Evolutionary conservation across 2,113 vertebrate genomes (phyloP), one percentile per base, ranked within the genome.

Genomic region (Monarcha castaneiventris): DNA sequence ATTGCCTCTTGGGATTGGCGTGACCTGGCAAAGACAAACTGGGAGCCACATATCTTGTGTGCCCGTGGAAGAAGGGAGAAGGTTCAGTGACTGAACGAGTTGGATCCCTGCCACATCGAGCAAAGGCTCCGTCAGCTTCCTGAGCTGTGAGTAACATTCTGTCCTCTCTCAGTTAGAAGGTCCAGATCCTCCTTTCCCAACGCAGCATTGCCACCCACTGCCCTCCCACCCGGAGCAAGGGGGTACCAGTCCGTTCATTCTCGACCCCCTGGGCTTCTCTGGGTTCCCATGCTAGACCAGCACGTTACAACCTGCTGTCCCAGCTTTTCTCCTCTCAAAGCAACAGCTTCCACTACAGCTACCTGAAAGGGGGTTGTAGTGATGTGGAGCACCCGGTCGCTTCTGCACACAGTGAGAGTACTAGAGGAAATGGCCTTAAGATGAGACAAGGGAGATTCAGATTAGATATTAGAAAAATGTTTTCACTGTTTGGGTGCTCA

Each of bases 241-340:
- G 9, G 30, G 2, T 7, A 11, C 23, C 7, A 1, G 2, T 39
- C 20, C 41, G 67, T 64, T 61, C 13, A 2, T 43, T 41, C 41
- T 46, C 0, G 0, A 20, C 7, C 1, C 22, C 7, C 4, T 9
- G 1, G 44, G 20, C 26, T 41, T 55, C 49, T 10, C 64, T 5
- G 25, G 10, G 11, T 35, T 66, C 43, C 23, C 21, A 27, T 8
- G 21, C 22, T 7, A 55, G 35, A 13, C 26, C 20, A 17, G 41
- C 17, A 22, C 1, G 0, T 69, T 43, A 49, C 22, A 32, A 16
- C 10, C 35, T 20, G 0, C 46, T 11, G 19, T 33, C 51, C 35
- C 22, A 2, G 4, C 2, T 35, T 16, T 81, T 39, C 10, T 32
- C 22, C 37, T 43, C n/a, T 52, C 48, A 62, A 48, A 69, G 41